phyloP scores from a whole-genome alignment of 2,113 vertebrate species.

The Pyxicephalus adspersus region DNA sequence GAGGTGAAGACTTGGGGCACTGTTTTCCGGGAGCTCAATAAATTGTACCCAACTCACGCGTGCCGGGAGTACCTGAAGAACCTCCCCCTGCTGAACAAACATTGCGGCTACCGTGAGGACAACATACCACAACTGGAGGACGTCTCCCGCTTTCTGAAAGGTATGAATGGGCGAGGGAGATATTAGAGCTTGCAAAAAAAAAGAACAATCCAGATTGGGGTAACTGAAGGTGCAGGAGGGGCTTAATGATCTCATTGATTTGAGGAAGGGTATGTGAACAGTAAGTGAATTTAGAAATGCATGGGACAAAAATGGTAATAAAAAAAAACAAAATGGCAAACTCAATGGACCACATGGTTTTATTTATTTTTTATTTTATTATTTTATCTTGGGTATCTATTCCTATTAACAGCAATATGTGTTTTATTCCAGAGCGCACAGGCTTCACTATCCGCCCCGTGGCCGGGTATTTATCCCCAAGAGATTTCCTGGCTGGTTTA shows the following conservation, averaged over 20 bases:
- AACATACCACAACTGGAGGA: constrained; percentile 97
- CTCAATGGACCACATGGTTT: no score
- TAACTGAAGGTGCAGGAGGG: no score
- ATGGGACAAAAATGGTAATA: no score
- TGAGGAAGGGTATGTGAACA: neutral
- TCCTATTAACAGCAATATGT: neutral
- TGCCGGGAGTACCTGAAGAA: constrained; percentile 96
- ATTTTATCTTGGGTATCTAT: neutral
- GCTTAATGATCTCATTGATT: neutral
- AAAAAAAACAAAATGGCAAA: no score
- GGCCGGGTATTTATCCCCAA: constrained; percentile 92
- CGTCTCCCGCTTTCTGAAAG: constrained; percentile 92
- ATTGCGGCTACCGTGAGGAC: constrained; percentile 92
- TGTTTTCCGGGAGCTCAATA: constrained; percentile 92
- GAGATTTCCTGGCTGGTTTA: constrained; percentile 95
- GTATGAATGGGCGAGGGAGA: constrained; percentile 61
- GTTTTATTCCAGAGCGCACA: constrained; percentile 79
- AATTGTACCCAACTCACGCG: constrained; percentile 92
- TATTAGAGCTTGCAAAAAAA: no score
- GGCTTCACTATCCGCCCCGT: constrained; percentile 96
- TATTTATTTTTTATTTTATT: no score
- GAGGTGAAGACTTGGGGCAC: constrained; percentile 96
- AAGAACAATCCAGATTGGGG: no score
- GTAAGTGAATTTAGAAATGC: no score
- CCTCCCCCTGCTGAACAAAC: constrained; percentile 88